Percentiles rank a stretch among this genome's conserved stretches.
These are phyloP conservation scores for Stenodera caucasica DNA, from an alignment of 2,888 invertebrate genomes.

Conservation along the genomic window DNA sequence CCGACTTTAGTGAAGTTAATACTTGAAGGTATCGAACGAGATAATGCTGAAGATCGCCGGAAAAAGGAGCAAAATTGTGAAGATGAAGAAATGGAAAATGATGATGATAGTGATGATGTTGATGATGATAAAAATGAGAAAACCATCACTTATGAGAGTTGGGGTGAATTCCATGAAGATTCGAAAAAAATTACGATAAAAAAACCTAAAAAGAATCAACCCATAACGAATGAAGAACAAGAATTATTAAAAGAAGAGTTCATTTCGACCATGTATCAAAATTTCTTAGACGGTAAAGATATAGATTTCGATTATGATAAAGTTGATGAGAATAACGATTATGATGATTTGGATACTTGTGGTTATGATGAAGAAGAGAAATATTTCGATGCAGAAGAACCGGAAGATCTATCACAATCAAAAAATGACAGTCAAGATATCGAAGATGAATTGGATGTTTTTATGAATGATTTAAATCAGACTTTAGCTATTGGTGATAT, in stretches of 20 bases:
- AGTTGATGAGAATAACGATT: slow-evolving; percentile 79
- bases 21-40: slow-evolving; percentile 77
- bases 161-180: slow-evolving; percentile 50
- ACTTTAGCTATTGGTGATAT: slow-evolving; percentile 49
- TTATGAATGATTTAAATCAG: slow-evolving; percentile 65
- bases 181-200: slow-evolving; percentile 41
- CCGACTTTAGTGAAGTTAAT: slow-evolving; percentile 74
- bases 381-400: slow-evolving; percentile 85
- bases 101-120: slow-evolving; percentile 38
- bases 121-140: slow-evolving; percentile 31
- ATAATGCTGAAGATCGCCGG: slow-evolving; percentile 65
- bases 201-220: slow-evolving; percentile 29
- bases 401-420: slow-evolving; percentile 56
- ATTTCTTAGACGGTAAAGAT: slow-evolving; percentile 82
- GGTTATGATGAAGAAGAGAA: slow-evolving; percentile 85
- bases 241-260: slow-evolving; percentile 78
- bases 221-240: slow-evolving; percentile 63
- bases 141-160: slow-evolving; percentile 33
- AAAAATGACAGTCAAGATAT: slow-evolving; percentile 41
- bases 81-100: slow-evolving; percentile 55
- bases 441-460: slow-evolving; percentile 73
- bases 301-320: slow-evolving; percentile 78
- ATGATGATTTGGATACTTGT: slow-evolving; percentile 73
- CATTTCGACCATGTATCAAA: slow-evolving; percentile 79
- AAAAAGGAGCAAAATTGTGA: slow-evolving; percentile 66